Conservation (phyloP, 1,140 invertebrate genomes). For the Zaprionus camerounensis region DNA sequence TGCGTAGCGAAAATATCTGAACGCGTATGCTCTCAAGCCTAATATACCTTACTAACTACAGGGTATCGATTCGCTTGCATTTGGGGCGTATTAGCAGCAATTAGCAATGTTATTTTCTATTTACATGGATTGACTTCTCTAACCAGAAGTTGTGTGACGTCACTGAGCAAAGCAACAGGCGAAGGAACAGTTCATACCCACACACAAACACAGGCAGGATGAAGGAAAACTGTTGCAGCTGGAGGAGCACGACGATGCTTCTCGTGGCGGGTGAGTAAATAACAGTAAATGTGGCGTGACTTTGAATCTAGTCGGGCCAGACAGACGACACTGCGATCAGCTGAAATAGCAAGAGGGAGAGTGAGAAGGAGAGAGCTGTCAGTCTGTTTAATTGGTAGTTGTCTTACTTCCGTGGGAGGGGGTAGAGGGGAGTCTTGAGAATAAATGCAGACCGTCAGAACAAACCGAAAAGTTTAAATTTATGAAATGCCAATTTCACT, state of each 20-base stretch:
- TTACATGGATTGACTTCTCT: neutral
- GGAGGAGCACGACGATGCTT: slow-evolving; percentile 46
- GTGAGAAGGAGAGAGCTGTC: slow-evolving; percentile 11
- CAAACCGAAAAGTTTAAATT: slow-evolving; percentile 67
- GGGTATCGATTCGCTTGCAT: neutral
- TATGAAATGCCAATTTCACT: slow-evolving; percentile 84
- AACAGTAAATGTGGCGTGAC: slow-evolving; percentile 19
- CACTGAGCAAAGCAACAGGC: slow-evolving; percentile 1
- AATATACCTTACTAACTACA: neutral
- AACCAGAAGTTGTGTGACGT: neutral
- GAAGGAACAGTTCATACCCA: neutral
- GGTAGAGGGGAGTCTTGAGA: neutral
- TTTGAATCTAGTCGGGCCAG: neutral
- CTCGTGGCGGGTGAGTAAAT: slow-evolving; percentile 60
- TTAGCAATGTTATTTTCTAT: neutral
- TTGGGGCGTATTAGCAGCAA: slow-evolving; percentile 2
- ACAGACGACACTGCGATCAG: slow-evolving; percentile 10
- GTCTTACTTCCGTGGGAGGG: slow-evolving; percentile 18
- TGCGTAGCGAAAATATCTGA: neutral
- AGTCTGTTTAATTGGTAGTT: slow-evolving; percentile 45
- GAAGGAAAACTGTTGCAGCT: slow-evolving; percentile 47
- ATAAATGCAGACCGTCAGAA: neutral
- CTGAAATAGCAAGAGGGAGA: neutral
- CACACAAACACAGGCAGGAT: slow-evolving; percentile 34
- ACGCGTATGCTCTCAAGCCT: neutral